A percentile compares a stretch with the other conserved stretches of the same genome.
phyloP scores from a whole-genome alignment of 2,888 invertebrate genomes.

The Euplexia lucipara region DNA sequence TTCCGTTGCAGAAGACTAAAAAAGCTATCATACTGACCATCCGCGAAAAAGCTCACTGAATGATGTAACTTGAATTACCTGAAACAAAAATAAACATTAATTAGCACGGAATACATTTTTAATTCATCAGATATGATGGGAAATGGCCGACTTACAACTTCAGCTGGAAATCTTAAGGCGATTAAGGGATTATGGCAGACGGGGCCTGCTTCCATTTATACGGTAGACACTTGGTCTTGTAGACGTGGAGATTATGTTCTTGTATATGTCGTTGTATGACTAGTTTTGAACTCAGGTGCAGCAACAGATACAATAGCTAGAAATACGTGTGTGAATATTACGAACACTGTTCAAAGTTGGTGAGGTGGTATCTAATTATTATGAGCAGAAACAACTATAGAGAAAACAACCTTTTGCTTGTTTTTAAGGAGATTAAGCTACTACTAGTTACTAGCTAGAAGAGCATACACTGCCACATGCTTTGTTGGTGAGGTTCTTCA shows the following conservation, averaged over 20 bases:
- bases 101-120: slow-evolving; percentile 15
- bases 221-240: neutral
- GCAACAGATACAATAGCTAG: neutral
- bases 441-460: no score
- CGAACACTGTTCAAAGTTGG: no score
- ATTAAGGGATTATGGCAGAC: slow-evolving; percentile 33
- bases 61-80: slow-evolving; percentile 40
- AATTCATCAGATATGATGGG: slow-evolving; percentile 18
- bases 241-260: neutral
- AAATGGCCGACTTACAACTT: slow-evolving; percentile 17
- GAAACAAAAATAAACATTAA: slow-evolving; percentile 41
- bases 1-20: no score
- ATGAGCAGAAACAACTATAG: no score
- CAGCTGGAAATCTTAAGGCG: slow-evolving; percentile 34
- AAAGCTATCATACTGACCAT: no score
- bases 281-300: neutral
- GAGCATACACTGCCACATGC: no score
- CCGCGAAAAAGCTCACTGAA: no score
- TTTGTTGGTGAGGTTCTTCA: no score
- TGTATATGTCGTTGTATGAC: neutral
- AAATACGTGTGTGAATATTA: no score
- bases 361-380: no score
- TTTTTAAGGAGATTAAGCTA: no score
- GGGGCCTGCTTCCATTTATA: slow-evolving; percentile 11
- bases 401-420: no score